Evolutionary conservation across 2,797 vertebrate species (phyloP).

Genomic region (Poeciliopsis turneri): DNA sequence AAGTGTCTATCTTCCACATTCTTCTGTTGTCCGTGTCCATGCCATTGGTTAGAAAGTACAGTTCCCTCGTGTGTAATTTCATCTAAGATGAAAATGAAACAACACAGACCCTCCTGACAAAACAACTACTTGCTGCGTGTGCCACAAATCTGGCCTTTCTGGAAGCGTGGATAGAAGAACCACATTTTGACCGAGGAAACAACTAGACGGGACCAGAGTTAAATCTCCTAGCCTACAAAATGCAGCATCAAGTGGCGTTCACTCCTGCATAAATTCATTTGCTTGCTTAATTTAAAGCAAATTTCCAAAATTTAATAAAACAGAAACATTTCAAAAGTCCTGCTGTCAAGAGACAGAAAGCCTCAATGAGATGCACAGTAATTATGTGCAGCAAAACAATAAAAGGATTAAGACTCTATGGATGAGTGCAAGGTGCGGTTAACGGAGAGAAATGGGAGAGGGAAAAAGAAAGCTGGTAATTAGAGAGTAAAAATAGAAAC

Average conservation of each 20-base stretch:
- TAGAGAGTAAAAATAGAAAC: conserved; percentile 57
- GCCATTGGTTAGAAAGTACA: neutral
- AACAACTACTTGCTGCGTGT: neutral
- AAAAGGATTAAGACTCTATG: conserved; percentile 18
- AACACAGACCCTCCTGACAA: neutral
- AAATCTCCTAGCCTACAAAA: neutral
- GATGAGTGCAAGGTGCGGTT: conserved; percentile 34
- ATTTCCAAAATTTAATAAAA: neutral
- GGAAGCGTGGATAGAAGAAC: neutral
- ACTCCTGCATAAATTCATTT: neutral
- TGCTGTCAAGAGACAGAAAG: conserved; percentile 7
- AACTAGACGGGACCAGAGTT: neutral
- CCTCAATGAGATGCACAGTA: conserved; percentile 10
- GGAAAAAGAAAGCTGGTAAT: conserved; percentile 52
- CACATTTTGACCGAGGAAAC: too few species aligned
- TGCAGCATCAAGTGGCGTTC: neutral
- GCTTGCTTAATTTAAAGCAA: neutral
- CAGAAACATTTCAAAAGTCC: conserved; percentile 1
- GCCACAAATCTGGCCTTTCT: neutral
- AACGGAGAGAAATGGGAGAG: conserved; percentile 22
- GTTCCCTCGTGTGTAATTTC: neutral
- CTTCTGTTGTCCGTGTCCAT: neutral
- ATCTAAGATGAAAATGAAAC: neutral
- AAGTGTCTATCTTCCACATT: neutral
- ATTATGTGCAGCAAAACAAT: conserved; percentile 21